A percentile compares a stretch with the other conserved stretches of the same genome.
phyloP scores from a whole-genome alignment of 1,140 invertebrate genomes.

The Oryctes rhinoceros region DNA sequence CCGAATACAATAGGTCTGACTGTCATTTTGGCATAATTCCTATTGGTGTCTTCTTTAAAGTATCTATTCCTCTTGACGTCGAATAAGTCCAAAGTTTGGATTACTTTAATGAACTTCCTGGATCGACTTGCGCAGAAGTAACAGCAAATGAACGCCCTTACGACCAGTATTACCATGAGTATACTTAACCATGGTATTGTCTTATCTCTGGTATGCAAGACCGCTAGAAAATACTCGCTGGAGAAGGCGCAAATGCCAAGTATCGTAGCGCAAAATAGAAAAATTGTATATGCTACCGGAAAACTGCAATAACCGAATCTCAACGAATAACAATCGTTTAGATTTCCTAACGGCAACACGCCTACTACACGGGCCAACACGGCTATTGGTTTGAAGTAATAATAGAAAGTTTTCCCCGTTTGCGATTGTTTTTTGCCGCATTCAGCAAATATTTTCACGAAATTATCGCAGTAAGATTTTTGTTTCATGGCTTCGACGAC shows the following conservation, averaged over 20 bases:
- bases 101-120: slow-evolving; percentile 19
- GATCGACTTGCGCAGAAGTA: slow-evolving; percentile 34
- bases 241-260: background rate
- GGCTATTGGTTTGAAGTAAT: slow-evolving; percentile 32
- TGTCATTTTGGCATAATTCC: background rate
- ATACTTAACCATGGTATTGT: background rate
- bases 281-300: background rate
- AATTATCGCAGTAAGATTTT: background rate
- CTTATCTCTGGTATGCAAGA: background rate
- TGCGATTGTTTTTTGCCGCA: background rate
- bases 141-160: slow-evolving; percentile 11
- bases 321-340: slow-evolving; percentile 1
- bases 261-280: background rate
- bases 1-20: background rate
- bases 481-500: background rate
- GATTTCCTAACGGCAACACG: slow-evolving; percentile 31
- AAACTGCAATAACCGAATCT: background rate
- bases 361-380: background rate
- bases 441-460: background rate
- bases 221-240: background rate
- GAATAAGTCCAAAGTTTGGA: slow-evolving; percentile 16
- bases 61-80: slow-evolving; percentile 7
- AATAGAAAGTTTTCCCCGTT: background rate
- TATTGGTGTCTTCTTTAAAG: background rate
- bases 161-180: background rate